Base-by-base conservation (phyloP, 2,797 vertebrate genomes). In the Acanthis flammea region DNA sequence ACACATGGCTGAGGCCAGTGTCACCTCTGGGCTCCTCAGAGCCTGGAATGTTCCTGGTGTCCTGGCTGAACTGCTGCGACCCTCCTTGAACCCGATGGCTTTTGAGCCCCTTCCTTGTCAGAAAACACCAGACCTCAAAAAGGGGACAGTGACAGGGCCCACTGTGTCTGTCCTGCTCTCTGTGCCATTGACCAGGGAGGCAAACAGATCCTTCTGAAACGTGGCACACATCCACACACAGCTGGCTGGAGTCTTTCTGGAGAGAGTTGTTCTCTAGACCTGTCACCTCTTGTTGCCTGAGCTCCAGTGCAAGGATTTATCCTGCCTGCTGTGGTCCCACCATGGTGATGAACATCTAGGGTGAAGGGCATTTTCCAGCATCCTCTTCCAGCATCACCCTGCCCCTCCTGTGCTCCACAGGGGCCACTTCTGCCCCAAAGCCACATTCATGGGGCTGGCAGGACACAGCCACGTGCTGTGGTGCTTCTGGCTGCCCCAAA, bases 1-100 rank as follows among this genome's bases (percentile, higher is more conserved):
- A 2, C 10, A 0, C 0, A 0, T 2, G 39, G 45, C 71, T 61
- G 6, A 7, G 70, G 31, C 7, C 58, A 37, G 18, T 2, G 6
- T 31, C 24, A 0, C 7, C 53, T 42, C 72, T 0, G 1, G 37
- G 76, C 12, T 72, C 48, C 73, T 57, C 62, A 2, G 33, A 9
- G 33, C 19, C 28, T 27, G 31, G 39, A 22, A 0, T 0, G 0
- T 9, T 41, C 7, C n/a, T 53, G 33, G 3, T 6, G 53, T 35
- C 41, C 66, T 28, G 6, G 35, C 80, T 62, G 76, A 55, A 71
- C 51, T 83, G 48, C 66, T 1, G 2, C 12, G 25, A 24, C 39
- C 30, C 19, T 57, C 1, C 37, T 42, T 37, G 27, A 3, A 6
- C 12, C 28, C 41, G 50, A 35, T 31, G 44, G 54, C 47, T 88